These are phyloP conservation scores for Crocidura indochinensis DNA, from an alignment of 2,797 vertebrate species.

Conservation along the genomic window DNA sequence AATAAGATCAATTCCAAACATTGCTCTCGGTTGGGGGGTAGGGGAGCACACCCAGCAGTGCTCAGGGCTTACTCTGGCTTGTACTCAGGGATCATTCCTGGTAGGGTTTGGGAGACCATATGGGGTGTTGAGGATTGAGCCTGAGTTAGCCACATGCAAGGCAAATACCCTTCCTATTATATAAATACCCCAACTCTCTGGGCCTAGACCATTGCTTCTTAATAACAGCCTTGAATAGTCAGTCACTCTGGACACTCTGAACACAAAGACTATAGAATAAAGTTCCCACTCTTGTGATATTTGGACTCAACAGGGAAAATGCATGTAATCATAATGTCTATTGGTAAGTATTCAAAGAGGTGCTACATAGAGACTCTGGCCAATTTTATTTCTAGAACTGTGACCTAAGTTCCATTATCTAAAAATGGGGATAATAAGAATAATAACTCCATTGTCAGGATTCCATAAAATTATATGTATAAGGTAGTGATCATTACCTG, in stretches of 20 bases:
- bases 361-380: not conserved
- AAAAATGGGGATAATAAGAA: conserved; percentile 31
- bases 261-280: not conserved
- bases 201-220: not conserved
- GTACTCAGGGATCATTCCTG: too few relatives aligned
- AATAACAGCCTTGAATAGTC: not conserved
- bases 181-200: too few relatives aligned
- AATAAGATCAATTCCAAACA: conserved; percentile 13
- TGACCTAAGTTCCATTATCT: conserved; percentile 14
- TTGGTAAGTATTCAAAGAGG: not conserved
- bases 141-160: too few relatives aligned
- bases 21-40: too few relatives aligned
- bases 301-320: not conserved
- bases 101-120: too few relatives aligned
- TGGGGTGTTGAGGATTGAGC: too few relatives aligned
- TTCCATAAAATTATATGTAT: conserved; percentile 43
- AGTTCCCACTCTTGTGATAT: not conserved
- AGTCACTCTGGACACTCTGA: not conserved
- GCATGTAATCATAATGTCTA: not conserved
- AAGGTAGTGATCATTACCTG: too few relatives aligned
- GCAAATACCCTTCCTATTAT: too few relatives aligned
- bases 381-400: conserved; percentile 17
- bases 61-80: too few relatives aligned
- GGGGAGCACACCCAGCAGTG: too few relatives aligned
- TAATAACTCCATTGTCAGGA: conserved; percentile 22